Evolutionary conservation across 2,888 invertebrate species (phyloP).

Genomic region (Metellina segmentata): DNA sequence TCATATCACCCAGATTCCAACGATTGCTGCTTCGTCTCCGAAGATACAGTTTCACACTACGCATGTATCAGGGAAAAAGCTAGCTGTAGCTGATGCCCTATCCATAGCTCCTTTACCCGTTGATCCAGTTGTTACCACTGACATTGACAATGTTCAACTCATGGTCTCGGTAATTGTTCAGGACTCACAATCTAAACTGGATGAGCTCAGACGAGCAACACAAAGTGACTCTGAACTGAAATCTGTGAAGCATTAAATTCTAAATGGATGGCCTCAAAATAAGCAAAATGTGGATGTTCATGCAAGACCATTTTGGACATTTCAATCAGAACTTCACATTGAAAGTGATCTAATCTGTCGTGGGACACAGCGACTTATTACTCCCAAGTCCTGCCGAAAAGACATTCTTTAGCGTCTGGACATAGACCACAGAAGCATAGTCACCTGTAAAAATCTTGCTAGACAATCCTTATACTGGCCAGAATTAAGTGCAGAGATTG

Average conservation of each 20-base stretch:
- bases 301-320: conserved; percentile 11
- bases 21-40: conserved; percentile 79
- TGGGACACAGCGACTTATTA: conserved; percentile 10
- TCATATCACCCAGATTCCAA: conserved; percentile 80
- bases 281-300: conserved; percentile 3
- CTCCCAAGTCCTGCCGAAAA: conserved; percentile 12
- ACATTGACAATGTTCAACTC: too few species aligned
- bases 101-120: conserved; percentile 67
- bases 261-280: conserved; percentile 32
- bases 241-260: conserved; percentile 1
- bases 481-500: too few species aligned
- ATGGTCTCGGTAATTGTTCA: conserved; percentile 7
- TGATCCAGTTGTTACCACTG: conserved; percentile 8
- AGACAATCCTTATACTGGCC: too few species aligned
- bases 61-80: conserved; percentile 66
- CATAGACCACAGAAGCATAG: conserved; percentile 23
- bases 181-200: conserved; percentile 24
- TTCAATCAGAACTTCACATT: too few species aligned
- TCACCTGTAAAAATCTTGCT: conserved; percentile 34
- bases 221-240: conserved; percentile 13
- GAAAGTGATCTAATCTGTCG: conserved; percentile 32
- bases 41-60: conserved; percentile 19
- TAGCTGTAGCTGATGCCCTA: conserved; percentile 77
- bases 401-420: conserved; percentile 11
- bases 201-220: conserved; percentile 15